phyloP scores from a whole-genome alignment of 1,140 invertebrate genomes.

The Ganaspis sp. region DNA sequence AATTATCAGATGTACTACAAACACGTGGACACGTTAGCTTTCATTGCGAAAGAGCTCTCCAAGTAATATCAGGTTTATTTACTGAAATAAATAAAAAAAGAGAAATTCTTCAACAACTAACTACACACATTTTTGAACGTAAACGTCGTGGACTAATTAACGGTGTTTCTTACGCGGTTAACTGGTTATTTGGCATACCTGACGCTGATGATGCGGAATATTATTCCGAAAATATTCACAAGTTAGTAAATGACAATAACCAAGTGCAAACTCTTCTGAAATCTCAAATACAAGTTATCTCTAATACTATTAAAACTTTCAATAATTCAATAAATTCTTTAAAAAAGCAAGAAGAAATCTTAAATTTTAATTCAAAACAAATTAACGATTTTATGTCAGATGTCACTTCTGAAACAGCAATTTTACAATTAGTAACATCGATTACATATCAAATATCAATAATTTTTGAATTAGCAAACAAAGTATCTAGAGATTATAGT shows the following conservation, averaged over 20 bases:
- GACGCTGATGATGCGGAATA: conserved; percentile 57
- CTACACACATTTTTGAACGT: too few species aligned
- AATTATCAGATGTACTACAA: conserved; percentile 35
- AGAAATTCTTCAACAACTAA: conserved; percentile 12
- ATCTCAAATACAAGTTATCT: conserved; percentile 47
- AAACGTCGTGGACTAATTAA: conserved; percentile 49
- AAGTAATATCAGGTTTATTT: too few species aligned
- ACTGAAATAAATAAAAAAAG: conserved; percentile 32
- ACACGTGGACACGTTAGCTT: too few species aligned
- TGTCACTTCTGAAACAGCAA: conserved; percentile 6
- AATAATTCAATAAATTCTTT: conserved; percentile 41
- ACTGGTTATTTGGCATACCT: conserved; percentile 64
- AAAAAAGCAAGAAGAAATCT: conserved; percentile 46
- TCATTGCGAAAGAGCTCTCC: too few species aligned
- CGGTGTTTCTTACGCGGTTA: conserved; percentile 57
- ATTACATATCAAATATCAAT: too few species aligned
- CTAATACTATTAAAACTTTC: conserved; percentile 45
- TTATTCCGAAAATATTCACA: conserved; percentile 55
- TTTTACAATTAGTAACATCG: too few species aligned
- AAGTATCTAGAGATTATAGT: conserved; percentile 55
- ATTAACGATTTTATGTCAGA: conserved; percentile 41
- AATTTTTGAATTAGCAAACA: conserved; percentile 44
- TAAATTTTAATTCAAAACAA: conserved; percentile 46
- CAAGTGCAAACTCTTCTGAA: conserved; percentile 47
- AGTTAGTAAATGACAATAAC: conserved; percentile 44